phyloP scores from a whole-genome alignment of 2,888 invertebrate species.

The Drosophila incognita region DNA sequence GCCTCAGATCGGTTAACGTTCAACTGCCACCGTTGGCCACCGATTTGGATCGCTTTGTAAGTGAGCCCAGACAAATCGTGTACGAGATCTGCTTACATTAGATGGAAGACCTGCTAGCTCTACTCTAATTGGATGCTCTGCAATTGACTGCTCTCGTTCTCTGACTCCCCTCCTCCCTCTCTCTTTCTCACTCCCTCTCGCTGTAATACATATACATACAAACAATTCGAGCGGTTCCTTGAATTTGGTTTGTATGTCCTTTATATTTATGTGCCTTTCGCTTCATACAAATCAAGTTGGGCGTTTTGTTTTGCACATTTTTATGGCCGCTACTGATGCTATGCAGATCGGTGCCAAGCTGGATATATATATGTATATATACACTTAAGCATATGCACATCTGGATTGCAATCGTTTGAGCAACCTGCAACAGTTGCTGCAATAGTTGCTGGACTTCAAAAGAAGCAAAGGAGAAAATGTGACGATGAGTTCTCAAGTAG shows the following conservation, averaged over 20 bases:
- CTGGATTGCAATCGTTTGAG: neutral
- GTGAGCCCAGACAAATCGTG: constrained; percentile 59
- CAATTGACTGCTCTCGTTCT: constrained; percentile 39
- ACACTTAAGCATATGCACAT: too few species aligned
- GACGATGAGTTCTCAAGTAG: neutral
- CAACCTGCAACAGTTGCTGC: neutral
- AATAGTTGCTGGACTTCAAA: constrained; percentile 11
- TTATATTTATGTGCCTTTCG: constrained; percentile 59
- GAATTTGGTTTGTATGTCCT: constrained; percentile 36
- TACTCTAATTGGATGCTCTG: constrained; percentile 52
- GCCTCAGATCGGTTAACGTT: constrained; percentile 23
- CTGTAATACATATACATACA: constrained; percentile 54
- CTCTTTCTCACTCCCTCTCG: constrained; percentile 27
- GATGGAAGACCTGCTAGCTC: constrained; percentile 28
- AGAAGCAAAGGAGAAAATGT: constrained; percentile 1
- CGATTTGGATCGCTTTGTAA: constrained; percentile 60
- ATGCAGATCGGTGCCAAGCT: constrained; percentile 59
- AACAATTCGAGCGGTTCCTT: constrained; percentile 21
- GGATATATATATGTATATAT: neutral
- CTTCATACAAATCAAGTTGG: constrained; percentile 66
- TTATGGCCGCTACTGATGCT: constrained; percentile 83
- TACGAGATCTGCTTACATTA: constrained; percentile 52
- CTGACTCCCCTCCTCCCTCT: neutral
- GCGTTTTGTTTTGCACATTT: constrained; percentile 78
- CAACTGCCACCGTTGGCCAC: constrained; percentile 54